phyloP scores from a whole-genome alignment of 1,140 invertebrate species.

The Manduca sexta region DNA sequence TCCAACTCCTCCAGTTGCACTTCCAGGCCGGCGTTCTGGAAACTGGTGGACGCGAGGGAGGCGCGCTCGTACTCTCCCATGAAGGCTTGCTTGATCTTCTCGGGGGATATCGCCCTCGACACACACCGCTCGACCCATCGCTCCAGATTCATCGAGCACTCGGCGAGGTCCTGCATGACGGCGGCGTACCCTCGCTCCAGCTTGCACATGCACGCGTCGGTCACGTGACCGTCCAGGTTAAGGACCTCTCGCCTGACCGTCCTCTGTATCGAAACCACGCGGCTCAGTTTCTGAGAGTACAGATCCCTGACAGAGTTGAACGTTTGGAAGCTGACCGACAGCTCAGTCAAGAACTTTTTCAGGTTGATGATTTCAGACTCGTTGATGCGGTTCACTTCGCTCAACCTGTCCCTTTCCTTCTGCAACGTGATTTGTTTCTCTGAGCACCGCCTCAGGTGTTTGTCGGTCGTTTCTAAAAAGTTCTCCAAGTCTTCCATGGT shows the following conservation, averaged over 20 bases:
- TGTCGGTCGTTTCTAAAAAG: constrained; percentile 61
- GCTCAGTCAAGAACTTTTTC: constrained; percentile 58
- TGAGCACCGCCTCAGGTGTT: constrained; percentile 45
- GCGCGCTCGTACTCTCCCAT: constrained; percentile 35
- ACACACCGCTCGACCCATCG: constrained; percentile 53
- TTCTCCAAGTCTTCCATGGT: constrained; percentile 65
- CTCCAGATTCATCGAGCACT: constrained; percentile 49
- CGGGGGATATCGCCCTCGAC: constrained; percentile 36
- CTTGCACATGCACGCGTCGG: constrained; percentile 39
- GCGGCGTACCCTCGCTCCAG: constrained; percentile 50
- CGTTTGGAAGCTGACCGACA: constrained; percentile 50
- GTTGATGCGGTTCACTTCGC: constrained; percentile 54
- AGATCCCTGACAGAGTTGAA: constrained; percentile 54
- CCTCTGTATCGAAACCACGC: constrained; percentile 48
- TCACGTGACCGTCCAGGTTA: constrained; percentile 41
- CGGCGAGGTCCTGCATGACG: constrained; percentile 53
- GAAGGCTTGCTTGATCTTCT: constrained; percentile 59
- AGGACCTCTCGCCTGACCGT: constrained; percentile 54
- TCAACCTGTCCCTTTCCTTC: constrained; percentile 54
- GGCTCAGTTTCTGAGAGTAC: constrained; percentile 52
- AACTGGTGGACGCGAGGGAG: constrained; percentile 33
- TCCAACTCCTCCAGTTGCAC: constrained; percentile 53
- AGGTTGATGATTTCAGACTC: constrained; percentile 58
- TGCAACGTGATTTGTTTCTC: constrained; percentile 53
- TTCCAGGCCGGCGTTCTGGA: constrained; percentile 49